Percentiles rank a stretch among this genome's conserved stretches.
These are phyloP conservation scores for Apostichopus parvimensis DNA, from an alignment of 35 echinoderm and acorn worm species.

Conservation along the genomic window DNA sequence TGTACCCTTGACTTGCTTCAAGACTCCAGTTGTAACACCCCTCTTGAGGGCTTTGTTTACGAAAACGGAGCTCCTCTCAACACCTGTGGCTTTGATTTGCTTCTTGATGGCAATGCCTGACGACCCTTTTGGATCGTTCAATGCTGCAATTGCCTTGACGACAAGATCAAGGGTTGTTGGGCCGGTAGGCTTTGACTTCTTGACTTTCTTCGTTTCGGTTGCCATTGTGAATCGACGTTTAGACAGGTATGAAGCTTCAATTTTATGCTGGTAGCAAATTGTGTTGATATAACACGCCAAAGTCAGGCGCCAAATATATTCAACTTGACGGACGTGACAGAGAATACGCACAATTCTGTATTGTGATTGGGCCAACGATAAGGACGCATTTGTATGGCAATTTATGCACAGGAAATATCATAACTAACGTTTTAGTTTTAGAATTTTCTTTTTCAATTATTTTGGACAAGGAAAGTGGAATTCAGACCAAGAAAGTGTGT, in stretches of 20 bases:
- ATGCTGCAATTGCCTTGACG: not conserved
- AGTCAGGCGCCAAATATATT: too few relatives aligned
- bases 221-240: not conserved
- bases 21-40: conserved; percentile 21
- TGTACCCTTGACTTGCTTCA: conserved; percentile 35
- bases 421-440: not conserved
- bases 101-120: conserved; percentile 21
- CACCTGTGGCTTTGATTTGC: not conserved
- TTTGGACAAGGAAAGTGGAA: too few relatives aligned
- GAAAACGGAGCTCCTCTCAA: conserved; percentile 12
- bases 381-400: not conserved
- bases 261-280: too few relatives aligned
- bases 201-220: not conserved
- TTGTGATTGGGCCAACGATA: not conserved
- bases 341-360: not conserved
- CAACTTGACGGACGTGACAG: not conserved
- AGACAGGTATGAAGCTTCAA: not conserved
- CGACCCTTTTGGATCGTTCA: conserved; percentile 19
- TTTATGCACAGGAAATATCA: not conserved
- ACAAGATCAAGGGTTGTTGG: conserved; percentile 18
- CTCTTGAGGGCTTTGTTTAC: conserved; percentile 36
- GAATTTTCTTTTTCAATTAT: not conserved
- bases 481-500: too few relatives aligned
- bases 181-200: not conserved
- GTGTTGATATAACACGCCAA: too few relatives aligned